Conservation (phyloP, 2,888 invertebrate species). For the Deilephila elpenor region DNA sequence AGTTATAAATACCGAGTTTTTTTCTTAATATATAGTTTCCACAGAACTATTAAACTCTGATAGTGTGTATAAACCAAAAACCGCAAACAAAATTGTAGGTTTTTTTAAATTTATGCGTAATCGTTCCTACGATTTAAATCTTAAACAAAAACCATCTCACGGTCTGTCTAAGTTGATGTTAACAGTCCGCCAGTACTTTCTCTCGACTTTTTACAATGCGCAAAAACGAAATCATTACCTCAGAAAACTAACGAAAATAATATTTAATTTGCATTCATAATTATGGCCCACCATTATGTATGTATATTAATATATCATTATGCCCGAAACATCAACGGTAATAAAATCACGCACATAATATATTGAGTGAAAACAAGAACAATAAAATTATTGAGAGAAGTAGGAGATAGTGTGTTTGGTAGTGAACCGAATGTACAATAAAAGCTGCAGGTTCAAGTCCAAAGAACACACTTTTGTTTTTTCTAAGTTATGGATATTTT, state of each 20-base stretch:
- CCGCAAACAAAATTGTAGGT: not conserved
- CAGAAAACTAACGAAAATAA: not conserved
- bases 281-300: not conserved
- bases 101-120: not conserved
- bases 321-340: not conserved
- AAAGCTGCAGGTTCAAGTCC: too few species aligned
- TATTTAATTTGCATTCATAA: conserved; percentile 17
- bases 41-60: too few species aligned
- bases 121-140: not conserved
- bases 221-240: conserved; percentile 13
- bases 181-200: not conserved
- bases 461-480: too few species aligned
- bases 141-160: not conserved
- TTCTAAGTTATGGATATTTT: too few species aligned
- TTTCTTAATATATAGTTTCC: too few species aligned
- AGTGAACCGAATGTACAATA: too few species aligned
- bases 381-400: too few species aligned
- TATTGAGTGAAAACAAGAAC: conserved; percentile 38
- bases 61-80: not conserved
- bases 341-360: conserved; percentile 19
- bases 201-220: conserved; percentile 11
- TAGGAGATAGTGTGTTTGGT: too few species aligned
- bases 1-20: not conserved
- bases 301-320: not conserved
- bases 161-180: not conserved